Percentiles rank a stretch among this genome's conserved stretches.
phyloP scores from a whole-genome alignment of 2,797 vertebrate genomes.

The Gymnodraco acuticeps region DNA sequence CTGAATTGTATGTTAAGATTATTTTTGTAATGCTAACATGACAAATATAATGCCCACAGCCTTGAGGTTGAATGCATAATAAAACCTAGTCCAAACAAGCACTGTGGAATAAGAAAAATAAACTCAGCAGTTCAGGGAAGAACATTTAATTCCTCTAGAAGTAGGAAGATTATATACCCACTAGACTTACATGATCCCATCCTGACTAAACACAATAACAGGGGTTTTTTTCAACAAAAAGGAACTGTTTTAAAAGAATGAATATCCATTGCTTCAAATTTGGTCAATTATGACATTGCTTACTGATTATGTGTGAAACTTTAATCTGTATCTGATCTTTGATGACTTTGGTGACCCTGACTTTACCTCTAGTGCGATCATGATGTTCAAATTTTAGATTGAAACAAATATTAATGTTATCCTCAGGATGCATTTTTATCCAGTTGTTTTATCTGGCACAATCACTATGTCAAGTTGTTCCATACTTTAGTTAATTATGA shows the following conservation, averaged over 20 bases:
- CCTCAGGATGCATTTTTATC: neutral
- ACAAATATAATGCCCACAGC: slow-evolving; percentile 61
- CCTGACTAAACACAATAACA: neutral
- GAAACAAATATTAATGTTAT: neutral
- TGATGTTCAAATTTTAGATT: neutral
- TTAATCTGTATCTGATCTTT: neutral
- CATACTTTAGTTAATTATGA: neutral
- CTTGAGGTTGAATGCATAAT: slow-evolving; percentile 59
- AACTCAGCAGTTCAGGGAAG: slow-evolving; percentile 1
- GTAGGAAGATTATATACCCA: slow-evolving; percentile 28
- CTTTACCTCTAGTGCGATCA: no score
- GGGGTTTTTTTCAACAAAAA: neutral
- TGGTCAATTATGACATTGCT: neutral
- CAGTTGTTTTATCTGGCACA: neutral
- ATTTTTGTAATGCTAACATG: slow-evolving; percentile 48
- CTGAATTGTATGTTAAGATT: slow-evolving; percentile 41
- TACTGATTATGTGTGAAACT: neutral
- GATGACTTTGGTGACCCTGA: neutral
- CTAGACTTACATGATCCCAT: neutral
- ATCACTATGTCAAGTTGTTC: no score
- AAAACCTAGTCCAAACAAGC: slow-evolving; percentile 47
- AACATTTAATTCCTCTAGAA: slow-evolving; percentile 11
- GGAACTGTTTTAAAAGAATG: neutral
- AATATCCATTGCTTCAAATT: neutral
- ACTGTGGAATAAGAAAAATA: slow-evolving; percentile 6